Percentiles rank a stretch among this genome's conserved stretches.
Evolutionary conservation across 1,140 invertebrate genomes (phyloP).

Genomic region (Caenorhabditis brenneri): DNA sequence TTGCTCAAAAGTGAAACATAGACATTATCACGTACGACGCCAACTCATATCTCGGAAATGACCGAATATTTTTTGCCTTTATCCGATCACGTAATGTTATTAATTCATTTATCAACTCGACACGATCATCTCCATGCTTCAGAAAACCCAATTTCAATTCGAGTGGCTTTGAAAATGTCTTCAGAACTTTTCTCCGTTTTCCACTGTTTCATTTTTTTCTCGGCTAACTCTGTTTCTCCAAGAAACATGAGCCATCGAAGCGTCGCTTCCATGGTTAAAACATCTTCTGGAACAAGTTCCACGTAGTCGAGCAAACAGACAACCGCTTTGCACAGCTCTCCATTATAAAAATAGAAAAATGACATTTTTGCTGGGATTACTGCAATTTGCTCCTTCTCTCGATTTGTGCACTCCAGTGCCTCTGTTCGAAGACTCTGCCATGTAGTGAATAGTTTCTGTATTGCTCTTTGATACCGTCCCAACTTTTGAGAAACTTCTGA

Average conservation of each 20-base stretch:
- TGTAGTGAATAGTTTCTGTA: neutral
- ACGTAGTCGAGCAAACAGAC: slow-evolving; percentile 2
- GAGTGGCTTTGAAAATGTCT: neutral
- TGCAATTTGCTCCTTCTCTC: neutral
- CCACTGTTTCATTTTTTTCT: slow-evolving; percentile 17
- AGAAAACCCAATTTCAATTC: neutral
- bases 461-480: neutral
- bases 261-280: neutral
- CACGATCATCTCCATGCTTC: neutral
- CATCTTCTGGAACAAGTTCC: neutral
- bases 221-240: neutral
- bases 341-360: slow-evolving; percentile 9
- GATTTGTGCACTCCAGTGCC: neutral
- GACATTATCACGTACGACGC: slow-evolving; percentile 7
- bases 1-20: too few relatives aligned
- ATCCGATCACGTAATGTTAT: neutral
- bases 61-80: neutral
- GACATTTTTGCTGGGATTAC: neutral
- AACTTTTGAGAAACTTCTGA: neutral
- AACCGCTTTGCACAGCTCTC: neutral
- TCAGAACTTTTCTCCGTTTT: neutral
- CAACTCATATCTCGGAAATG: neutral
- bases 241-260: slow-evolving; percentile 16
- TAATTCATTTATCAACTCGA: neutral
- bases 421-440: neutral